Evolutionary conservation across 2,888 invertebrate species (phyloP), one percentile per base, ranked within the genome.

Genomic region (Brenthis daphne): DNA sequence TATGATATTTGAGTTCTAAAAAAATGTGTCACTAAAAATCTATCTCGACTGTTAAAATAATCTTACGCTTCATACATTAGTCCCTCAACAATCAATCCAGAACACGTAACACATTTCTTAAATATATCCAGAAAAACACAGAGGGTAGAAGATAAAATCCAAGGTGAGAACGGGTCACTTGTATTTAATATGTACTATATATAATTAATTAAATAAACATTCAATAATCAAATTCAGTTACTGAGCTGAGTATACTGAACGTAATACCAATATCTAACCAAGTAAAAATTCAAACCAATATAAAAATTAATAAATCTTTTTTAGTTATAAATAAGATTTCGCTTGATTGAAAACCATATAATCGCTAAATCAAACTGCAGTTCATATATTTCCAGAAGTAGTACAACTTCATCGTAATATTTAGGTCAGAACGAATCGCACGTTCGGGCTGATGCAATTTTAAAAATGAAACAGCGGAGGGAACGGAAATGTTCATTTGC

Each of bases 371-470:
- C 71, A 68, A 69, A 71, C 73, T 74, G 74, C 72, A 69, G 74
- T 71, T 72, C 71, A 74, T 67, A 65, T 64, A 75, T 74, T 75
- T 75, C 73, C 68, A 61, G 67, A 57, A 64, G 69, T 64, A 69
- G 71, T 67, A 75, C 77, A 73, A 75, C 63, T 69, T 57, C 77
- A 78, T 76, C 78, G 75, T 81, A 80, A 83, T 82, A 85, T 85
- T 82, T 81, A 81, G 85, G 86, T 86, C 85, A 82, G 76, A 74
- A 75, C 76, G 77, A 77, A 78, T 76, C 76, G 78, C 83, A 81
- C 83, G 81, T 84, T 76, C 77, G 74, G 70, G 71, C 68, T 75
- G 77, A 76, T 80, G 82, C 77, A 82, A 84, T 85, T 82, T 83
- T 77, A 73, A 78, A 85, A 85, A 82, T 82, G 77, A 82, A 85